Evolutionary conservation across 2,113 vertebrate genomes (phyloP).

Genomic region (Leptobrachium leishanense): DNA sequence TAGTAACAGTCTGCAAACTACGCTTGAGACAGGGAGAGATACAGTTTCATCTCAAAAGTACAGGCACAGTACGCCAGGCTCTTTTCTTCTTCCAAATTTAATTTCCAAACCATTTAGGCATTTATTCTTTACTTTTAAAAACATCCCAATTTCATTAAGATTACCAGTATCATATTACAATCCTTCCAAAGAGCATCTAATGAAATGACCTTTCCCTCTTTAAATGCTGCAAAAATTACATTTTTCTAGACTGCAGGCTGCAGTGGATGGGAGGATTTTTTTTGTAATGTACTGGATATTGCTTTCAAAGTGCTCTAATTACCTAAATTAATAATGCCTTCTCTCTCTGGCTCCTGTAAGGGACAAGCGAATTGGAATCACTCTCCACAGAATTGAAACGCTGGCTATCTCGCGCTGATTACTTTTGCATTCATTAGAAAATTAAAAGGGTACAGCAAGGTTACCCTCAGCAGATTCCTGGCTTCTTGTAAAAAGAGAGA

Average conservation of each 20-base stretch:
- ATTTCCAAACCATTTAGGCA: constrained; percentile 53
- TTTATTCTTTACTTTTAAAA: constrained; percentile 56
- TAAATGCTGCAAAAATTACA: constrained; percentile 63
- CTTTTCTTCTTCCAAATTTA: constrained; percentile 53
- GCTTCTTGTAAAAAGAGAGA: constrained; percentile 40
- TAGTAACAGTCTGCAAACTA: no score
- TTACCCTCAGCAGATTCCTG: constrained; percentile 57
- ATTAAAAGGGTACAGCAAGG: constrained; percentile 57
- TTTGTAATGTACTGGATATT: constrained; percentile 69
- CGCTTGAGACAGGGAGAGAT: not conserved
- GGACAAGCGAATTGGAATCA: constrained; percentile 69
- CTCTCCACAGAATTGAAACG: constrained; percentile 66
- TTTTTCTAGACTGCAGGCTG: constrained; percentile 60
- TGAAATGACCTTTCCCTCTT: constrained; percentile 65
- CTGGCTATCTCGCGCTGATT: constrained; percentile 60
- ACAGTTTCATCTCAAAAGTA: not conserved
- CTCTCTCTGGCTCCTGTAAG: constrained; percentile 58
- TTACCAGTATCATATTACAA: constrained; percentile 53
- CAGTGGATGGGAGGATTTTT: constrained; percentile 60
- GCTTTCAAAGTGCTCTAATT: constrained; percentile 76
- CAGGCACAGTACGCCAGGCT: constrained; percentile 6
- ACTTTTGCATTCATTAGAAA: constrained; percentile 63
- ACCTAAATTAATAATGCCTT: constrained; percentile 74
- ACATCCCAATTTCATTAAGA: constrained; percentile 58
- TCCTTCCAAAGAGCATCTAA: constrained; percentile 53